A percentile compares a stretch with the other conserved stretches of the same genome.
These are phyloP conservation scores for Protaetia brevitarsis DNA, from an alignment of 1,140 invertebrate genomes.

Conservation along the genomic window DNA sequence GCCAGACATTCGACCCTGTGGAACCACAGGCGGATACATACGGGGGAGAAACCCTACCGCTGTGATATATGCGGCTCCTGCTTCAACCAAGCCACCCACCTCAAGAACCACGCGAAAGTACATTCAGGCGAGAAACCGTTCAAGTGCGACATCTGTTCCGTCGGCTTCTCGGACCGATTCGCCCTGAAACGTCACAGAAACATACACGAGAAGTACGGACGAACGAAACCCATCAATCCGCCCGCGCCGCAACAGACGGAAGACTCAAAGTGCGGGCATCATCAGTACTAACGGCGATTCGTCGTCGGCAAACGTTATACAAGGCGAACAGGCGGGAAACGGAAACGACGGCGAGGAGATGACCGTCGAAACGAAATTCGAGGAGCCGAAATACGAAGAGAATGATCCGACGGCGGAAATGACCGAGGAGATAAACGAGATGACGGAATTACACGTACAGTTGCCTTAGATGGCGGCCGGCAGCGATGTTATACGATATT, in stretches of 20 bases:
- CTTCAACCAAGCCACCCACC: conserved; percentile 83
- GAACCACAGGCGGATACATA: conserved; percentile 93
- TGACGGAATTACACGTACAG: conserved; percentile 46
- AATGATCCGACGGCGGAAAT: conserved; percentile 28
- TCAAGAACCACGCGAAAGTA: conserved; percentile 80
- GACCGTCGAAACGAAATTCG: conserved; percentile 1
- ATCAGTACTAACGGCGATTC: neutral
- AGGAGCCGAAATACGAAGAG: conserved; percentile 25
- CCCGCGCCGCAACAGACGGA: conserved; percentile 5
- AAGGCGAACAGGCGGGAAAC: conserved; percentile 19
- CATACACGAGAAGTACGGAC: conserved; percentile 55
- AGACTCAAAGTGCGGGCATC: neutral
- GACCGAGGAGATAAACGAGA: conserved; percentile 42
- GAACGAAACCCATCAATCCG: conserved; percentile 47
- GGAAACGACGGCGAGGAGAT: conserved; percentile 24
- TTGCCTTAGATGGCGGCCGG: conserved; percentile 39
- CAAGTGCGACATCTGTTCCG: conserved; percentile 82
- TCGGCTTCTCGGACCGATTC: conserved; percentile 75
- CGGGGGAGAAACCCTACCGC: conserved; percentile 84
- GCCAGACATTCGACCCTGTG: conserved; percentile 81
- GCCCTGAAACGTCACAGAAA: conserved; percentile 53
- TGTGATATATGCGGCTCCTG: conserved; percentile 81
- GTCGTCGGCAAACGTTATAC: conserved; percentile 26
- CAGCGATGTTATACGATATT: neutral
- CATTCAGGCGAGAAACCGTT: conserved; percentile 72